These are phyloP conservation scores for Callithrix jacchus DNA, from an alignment of 2,113 vertebrate genomes.

Conservation along the genomic window DNA sequence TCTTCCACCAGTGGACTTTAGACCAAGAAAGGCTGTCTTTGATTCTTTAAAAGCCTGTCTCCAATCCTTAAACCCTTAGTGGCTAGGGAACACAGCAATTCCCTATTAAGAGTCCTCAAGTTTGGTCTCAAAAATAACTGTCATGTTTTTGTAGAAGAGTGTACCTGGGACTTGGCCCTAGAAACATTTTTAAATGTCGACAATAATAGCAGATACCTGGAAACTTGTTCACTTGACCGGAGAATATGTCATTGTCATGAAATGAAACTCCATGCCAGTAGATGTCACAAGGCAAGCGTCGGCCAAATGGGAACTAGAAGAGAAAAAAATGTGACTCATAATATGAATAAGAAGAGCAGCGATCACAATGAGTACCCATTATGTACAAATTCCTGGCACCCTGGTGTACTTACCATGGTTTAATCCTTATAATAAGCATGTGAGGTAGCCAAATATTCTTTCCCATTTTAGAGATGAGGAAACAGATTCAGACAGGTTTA, in stretches of 20 bases:
- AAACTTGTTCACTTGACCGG: conserved; percentile 98
- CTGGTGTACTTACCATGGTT: not conserved
- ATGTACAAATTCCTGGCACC: not conserved
- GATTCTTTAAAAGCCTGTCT: not conserved
- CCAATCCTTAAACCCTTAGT: not conserved
- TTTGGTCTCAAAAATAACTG: not conserved
- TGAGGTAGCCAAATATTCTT: not conserved
- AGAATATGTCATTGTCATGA: conserved; percentile 93
- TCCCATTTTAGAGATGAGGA: not conserved
- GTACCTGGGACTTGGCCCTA: not conserved
- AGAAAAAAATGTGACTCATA: not conserved
- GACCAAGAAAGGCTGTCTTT: not conserved
- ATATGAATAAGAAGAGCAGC: not conserved
- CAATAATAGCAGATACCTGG: conserved; percentile 88
- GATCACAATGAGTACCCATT: not conserved
- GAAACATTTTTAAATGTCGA: not conserved
- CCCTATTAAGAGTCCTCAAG: not conserved
- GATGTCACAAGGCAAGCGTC: conserved; percentile 95
- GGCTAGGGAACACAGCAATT: not conserved
- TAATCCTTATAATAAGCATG: not conserved
- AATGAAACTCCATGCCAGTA: conserved; percentile 98
- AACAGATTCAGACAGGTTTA: not conserved
- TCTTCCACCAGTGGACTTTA: not conserved
- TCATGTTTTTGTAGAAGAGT: not conserved
- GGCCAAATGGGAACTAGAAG: conserved; percentile 91